These are phyloP conservation scores for Linnaemya vulpina DNA, from an alignment of 2,888 invertebrate species.

Conservation along the genomic window DNA sequence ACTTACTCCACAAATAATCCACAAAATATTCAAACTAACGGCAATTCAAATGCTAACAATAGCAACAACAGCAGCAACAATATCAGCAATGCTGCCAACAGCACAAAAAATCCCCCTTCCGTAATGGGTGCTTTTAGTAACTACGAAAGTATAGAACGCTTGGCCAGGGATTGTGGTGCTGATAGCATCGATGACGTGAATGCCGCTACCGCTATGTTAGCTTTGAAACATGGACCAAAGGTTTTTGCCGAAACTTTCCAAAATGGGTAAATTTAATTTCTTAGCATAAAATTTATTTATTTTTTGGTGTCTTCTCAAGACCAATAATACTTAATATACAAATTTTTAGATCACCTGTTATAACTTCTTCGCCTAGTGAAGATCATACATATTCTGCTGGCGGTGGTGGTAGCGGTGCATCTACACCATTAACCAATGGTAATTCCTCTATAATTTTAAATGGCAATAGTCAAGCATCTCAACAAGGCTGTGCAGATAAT, in stretches of 20 bases:
- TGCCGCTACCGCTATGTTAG: slow-evolving; percentile 93
- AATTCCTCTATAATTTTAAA: slow-evolving; percentile 75
- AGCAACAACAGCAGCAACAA: slow-evolving; percentile 42
- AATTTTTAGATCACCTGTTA: slow-evolving; percentile 84
- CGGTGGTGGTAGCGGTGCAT: slow-evolving; percentile 78
- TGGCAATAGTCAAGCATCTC: slow-evolving; percentile 71
- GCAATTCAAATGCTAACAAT: slow-evolving; percentile 44
- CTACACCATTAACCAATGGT: slow-evolving; percentile 77
- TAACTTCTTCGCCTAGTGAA: slow-evolving; percentile 94
- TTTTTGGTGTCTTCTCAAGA: slow-evolving; percentile 14
- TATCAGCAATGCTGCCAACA: slow-evolving; percentile 42
- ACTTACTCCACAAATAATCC: slow-evolving; percentile 52
- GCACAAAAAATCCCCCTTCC: slow-evolving; percentile 53
- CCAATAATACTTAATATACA: slow-evolving; percentile 47
- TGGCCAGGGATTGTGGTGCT: slow-evolving; percentile 82
- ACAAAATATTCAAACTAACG: slow-evolving; percentile 59
- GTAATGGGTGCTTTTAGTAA: slow-evolving; percentile 77
- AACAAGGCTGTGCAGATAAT: slow-evolving; percentile 77
- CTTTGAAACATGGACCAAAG: slow-evolving; percentile 92
- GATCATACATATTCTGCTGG: slow-evolving; percentile 95
- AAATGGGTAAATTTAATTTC: slow-evolving; percentile 78
- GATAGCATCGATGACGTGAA: slow-evolving; percentile 90
- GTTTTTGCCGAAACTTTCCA: slow-evolving; percentile 84
- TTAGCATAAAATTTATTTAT: not conserved
- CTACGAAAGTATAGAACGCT: slow-evolving; percentile 78